These are phyloP conservation scores for Lerema accius DNA, from an alignment of 1,140 invertebrate genomes.

Conservation along the genomic window DNA sequence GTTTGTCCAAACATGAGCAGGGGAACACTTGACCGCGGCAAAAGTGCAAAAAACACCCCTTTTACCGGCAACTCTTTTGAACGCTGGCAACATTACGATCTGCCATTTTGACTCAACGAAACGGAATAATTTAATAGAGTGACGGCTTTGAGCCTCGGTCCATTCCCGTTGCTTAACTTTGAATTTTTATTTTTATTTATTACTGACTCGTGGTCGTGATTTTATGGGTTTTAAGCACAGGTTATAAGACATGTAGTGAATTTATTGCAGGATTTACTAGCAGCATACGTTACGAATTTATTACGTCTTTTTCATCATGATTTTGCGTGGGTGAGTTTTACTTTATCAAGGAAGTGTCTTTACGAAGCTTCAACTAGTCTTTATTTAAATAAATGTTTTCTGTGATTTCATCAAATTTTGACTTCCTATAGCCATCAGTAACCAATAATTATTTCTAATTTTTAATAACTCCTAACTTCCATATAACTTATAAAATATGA, in stretches of 20 bases:
- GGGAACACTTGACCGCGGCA: slow-evolving; percentile 45
- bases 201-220: slow-evolving; percentile 7
- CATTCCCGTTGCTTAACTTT: slow-evolving; percentile 51
- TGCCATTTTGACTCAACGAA: slow-evolving; percentile 60
- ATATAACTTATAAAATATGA: too few species aligned
- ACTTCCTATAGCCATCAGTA: too few species aligned
- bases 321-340: too few species aligned
- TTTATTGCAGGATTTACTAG: too few species aligned
- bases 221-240: slow-evolving; percentile 1
- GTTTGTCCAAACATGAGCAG: slow-evolving; percentile 45
- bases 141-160: slow-evolving; percentile 52
- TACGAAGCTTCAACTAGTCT: too few species aligned
- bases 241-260: not conserved
- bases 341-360: too few species aligned
- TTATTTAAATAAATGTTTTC: too few species aligned
- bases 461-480: too few species aligned
- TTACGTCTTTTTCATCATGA: not conserved
- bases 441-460: too few species aligned
- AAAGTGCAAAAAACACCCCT: slow-evolving; percentile 41
- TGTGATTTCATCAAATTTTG: too few species aligned
- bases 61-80: slow-evolving; percentile 43
- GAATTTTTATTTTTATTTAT: slow-evolving; percentile 39
- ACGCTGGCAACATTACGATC: slow-evolving; percentile 58
- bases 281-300: not conserved
- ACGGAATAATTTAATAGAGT: slow-evolving; percentile 72